Evolutionary conservation across 2,797 vertebrate species (phyloP).

Genomic region (Paratrypauchen microcephalus): DNA sequence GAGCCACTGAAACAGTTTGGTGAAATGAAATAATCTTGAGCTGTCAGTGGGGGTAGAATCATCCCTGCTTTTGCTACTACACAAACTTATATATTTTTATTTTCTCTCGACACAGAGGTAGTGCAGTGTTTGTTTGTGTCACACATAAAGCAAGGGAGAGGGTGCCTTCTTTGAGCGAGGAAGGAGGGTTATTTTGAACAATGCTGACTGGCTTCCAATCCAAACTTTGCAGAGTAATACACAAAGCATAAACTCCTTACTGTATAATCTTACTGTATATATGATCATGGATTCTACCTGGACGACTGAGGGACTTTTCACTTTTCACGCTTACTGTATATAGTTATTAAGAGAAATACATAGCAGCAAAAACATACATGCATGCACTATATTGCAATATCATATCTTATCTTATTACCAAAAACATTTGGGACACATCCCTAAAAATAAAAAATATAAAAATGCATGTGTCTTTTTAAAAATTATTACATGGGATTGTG

Average conservation of each 20-base stretch:
- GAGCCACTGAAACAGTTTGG: not conserved
- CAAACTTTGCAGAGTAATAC: constrained; percentile 4
- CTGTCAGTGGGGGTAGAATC: constrained; percentile 1
- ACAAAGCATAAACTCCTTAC: not conserved
- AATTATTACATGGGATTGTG: too few species aligned
- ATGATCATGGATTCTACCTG: too few species aligned
- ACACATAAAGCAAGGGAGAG: not conserved
- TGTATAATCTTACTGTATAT: too few species aligned
- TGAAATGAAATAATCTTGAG: constrained; percentile 1
- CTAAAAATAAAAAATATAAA: not conserved
- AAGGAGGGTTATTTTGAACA: constrained; percentile 17
- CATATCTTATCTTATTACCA: too few species aligned
- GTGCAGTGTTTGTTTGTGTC: not conserved
- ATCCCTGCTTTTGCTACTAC: not conserved
- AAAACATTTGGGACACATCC: not conserved
- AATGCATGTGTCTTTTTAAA: not conserved
- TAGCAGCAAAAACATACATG: not conserved
- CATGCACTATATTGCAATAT: not conserved
- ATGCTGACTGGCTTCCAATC: not conserved
- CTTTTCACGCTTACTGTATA: too few species aligned
- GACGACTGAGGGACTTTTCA: too few species aligned
- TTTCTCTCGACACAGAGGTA: too few species aligned
- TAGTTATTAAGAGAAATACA: not conserved
- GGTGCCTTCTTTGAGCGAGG: not conserved
- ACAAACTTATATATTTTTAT: not conserved